Base-by-base conservation (phyloP, 2,888 invertebrate species). In the Archaeoteleia sp. region DNA sequence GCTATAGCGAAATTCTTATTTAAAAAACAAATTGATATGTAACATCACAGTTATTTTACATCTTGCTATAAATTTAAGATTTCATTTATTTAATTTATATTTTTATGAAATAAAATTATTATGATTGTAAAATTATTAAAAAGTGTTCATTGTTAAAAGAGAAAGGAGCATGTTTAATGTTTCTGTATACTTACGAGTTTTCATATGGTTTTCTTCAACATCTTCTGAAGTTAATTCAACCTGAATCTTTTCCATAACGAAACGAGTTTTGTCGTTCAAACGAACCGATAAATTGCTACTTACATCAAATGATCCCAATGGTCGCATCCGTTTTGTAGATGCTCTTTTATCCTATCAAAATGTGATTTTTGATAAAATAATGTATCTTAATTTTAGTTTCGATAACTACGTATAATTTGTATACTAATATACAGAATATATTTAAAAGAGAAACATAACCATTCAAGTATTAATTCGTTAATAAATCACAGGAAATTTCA, bases 171-270 rank as follows among this genome's bases (percentile, higher is more conserved):
- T n/a, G n/a, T n/a, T n/a, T n/a, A n/a, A n/a, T n/a, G n/a, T n/a
- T n/a, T n/a, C 7, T 35, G 15, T 29, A 51, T 70, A 81, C 84
- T 81, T 73, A 84, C 84, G 79, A 70, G 77, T 61, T 61, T 81
- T 78, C n/a, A n/a, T n/a, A 13, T 67, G 54, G 10, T 67, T 49
- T 13, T 60, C 67, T 12, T 67, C 69, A 4, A 72, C 40, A 8
- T 81, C 75, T 1, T 67, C 45, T 17, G 75, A 74, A 20, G 72
- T 73, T 9, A 85, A 73, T 67, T 85, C 80, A 12, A 85, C 77
- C 73, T 83, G 82, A 69, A 85, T 84, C 58, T 85, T 85, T 61
- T 84, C 82, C 81, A 82, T 82, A 2, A 82, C 81, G 15, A 82
- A 67, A 51, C 84, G 76, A 60, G 82, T 84, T 54, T 76, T 80